phyloP scores from a whole-genome alignment of 2,113 vertebrate species.

The Hippocampus mohnikei region DNA sequence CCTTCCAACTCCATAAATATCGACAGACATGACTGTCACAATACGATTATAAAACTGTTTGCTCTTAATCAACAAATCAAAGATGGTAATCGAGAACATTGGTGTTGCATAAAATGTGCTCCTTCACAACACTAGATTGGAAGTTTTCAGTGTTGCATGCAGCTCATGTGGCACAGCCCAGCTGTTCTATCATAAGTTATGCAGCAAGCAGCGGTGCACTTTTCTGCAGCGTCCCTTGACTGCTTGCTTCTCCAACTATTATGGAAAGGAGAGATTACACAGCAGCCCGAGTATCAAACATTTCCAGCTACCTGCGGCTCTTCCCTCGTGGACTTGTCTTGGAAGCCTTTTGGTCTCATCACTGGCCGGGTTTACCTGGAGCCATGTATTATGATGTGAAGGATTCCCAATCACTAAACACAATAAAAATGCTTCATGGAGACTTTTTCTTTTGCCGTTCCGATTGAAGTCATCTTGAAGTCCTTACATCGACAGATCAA shows the following conservation, averaged over 20 bases:
- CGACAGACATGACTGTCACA: no score
- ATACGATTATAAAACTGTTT: no score
- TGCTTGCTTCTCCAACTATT: constrained; percentile 51
- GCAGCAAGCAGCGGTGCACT: constrained; percentile 18
- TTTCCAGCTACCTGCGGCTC: constrained; percentile 50
- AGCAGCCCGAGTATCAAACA: constrained; percentile 47
- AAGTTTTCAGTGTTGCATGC: constrained; percentile 47
- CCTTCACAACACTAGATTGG: neutral
- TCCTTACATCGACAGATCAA: neutral
- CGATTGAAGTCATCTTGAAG: constrained; percentile 26
- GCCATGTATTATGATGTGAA: no score
- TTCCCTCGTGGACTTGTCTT: constrained; percentile 8
- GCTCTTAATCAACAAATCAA: no score
- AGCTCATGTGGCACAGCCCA: constrained; percentile 34
- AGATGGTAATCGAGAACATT: no score
- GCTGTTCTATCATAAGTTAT: constrained; percentile 42
- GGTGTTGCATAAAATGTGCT: neutral
- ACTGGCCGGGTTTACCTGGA: neutral
- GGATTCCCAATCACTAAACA: no score
- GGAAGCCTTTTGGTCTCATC: constrained; percentile 10
- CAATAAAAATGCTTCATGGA: no score
- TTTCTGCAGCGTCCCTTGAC: constrained; percentile 47
- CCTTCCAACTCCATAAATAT: no score
- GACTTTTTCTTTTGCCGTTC: no score
- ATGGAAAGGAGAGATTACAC: constrained; percentile 59